These are phyloP conservation scores for Cremastinae sp. DNA, from an alignment of 2,888 invertebrate species.

Conservation along the genomic window DNA sequence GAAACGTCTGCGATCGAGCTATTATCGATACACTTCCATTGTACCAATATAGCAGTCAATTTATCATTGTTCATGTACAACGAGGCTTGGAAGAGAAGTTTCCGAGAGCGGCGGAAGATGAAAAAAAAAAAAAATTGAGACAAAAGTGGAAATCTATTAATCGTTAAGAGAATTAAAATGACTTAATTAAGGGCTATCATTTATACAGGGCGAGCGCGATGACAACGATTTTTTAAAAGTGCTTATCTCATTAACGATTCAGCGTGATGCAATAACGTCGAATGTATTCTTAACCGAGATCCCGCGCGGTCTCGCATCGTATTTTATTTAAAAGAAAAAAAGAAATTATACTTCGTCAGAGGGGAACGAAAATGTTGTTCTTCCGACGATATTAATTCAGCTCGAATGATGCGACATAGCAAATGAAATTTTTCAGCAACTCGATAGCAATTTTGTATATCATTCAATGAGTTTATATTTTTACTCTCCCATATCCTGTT, in stretches of 20 bases:
- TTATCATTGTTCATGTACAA: constrained; percentile 49
- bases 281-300: constrained; percentile 46
- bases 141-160: constrained; percentile 37
- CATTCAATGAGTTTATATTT: constrained; percentile 50
- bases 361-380: constrained; percentile 41
- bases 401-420: constrained; percentile 32
- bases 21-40: constrained; percentile 37
- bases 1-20: constrained; percentile 27
- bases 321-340: constrained; percentile 53
- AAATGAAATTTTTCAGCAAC: constrained; percentile 25
- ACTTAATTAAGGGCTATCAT: constrained; percentile 41
- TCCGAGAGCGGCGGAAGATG: constrained; percentile 8
- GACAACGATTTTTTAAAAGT: constrained; percentile 27
- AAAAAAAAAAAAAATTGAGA: constrained; percentile 1
- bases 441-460: constrained; percentile 52
- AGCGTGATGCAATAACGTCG: constrained; percentile 27
- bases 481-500: constrained; percentile 55
- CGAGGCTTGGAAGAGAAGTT: constrained; percentile 30
- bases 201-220: constrained; percentile 40
- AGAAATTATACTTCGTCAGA: constrained; percentile 15
- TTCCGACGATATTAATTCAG: constrained; percentile 54
- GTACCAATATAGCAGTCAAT: constrained; percentile 56
- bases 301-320: constrained; percentile 65
- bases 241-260: constrained; percentile 27
- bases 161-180: constrained; percentile 36